A percentile compares a stretch with the other conserved stretches of the same genome.
These are phyloP conservation scores for Polydrusus cervinus DNA, from an alignment of 2,888 invertebrate species.

Conservation along the genomic window DNA sequence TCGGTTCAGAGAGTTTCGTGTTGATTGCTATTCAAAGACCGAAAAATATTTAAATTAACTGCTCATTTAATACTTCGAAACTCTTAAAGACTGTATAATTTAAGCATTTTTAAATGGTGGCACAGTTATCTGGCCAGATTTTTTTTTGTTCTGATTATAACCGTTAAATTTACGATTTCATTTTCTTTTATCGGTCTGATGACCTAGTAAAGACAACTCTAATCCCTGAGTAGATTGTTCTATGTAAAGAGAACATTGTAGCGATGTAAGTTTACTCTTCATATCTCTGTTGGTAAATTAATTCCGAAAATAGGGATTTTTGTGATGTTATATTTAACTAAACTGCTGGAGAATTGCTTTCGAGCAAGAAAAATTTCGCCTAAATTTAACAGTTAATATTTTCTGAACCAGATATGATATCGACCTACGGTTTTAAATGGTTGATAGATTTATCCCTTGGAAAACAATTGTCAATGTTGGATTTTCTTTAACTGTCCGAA, in stretches of 20 bases:
- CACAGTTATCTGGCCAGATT: background rate
- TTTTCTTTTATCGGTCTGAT: constrained; percentile 9
- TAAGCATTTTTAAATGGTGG: background rate
- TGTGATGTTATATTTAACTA: background rate
- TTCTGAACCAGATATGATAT: too few relatives aligned
- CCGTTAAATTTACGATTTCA: constrained; percentile 9
- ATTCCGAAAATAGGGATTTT: too few relatives aligned
- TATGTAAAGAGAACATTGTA: constrained; percentile 6
- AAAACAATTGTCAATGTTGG: too few relatives aligned
- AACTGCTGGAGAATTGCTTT: too few relatives aligned
- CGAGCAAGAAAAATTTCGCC: too few relatives aligned
- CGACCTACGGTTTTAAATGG: too few relatives aligned
- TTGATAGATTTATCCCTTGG: too few relatives aligned
- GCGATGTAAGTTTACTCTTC: background rate
- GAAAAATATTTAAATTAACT: constrained; percentile 9
- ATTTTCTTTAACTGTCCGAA: too few relatives aligned
- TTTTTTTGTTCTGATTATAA: background rate
- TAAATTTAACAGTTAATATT: too few relatives aligned
- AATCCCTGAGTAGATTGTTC: background rate
- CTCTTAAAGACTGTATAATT: background rate
- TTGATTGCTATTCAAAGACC: constrained; percentile 7
- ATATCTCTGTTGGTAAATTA: background rate
- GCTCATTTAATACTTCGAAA: background rate
- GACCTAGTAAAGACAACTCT: constrained; percentile 13
- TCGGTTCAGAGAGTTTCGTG: background rate